Conservation (phyloP, 2,888 invertebrate species). For the Drepana falcataria region DNA sequence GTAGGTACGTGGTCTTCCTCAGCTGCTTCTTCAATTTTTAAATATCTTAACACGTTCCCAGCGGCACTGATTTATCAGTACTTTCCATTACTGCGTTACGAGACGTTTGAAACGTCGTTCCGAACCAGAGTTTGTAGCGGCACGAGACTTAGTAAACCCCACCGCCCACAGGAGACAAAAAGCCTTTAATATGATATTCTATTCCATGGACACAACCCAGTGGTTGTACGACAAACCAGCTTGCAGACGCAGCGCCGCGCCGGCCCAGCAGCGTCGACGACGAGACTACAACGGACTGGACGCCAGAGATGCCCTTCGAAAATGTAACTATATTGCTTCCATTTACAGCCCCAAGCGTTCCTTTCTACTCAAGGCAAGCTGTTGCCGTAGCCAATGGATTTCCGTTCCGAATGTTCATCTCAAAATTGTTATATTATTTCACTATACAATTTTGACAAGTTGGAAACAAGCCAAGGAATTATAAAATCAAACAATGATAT, state of each 20-base stretch:
- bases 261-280: constrained; percentile 82
- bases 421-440: too few relatives aligned
- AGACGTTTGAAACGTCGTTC: background rate
- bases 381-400: too few relatives aligned
- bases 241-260: constrained; percentile 32
- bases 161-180: constrained; percentile 6
- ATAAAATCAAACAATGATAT: too few relatives aligned
- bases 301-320: constrained; percentile 94
- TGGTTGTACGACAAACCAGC: constrained; percentile 23
- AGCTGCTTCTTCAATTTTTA: too few relatives aligned
- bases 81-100: background rate
- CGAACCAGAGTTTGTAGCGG: constrained; percentile 8
- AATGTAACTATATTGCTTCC: constrained; percentile 80
- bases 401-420: too few relatives aligned
- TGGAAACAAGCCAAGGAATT: too few relatives aligned
- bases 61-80: background rate
- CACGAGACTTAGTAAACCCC: constrained; percentile 11
- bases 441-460: too few relatives aligned
- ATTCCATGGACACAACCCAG: constrained; percentile 11
- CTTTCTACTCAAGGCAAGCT: background rate
- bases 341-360: background rate
- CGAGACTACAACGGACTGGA: constrained; percentile 90
- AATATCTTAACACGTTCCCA: background rate
- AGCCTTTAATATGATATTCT: too few relatives aligned
- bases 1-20: too few relatives aligned